These are phyloP conservation scores for Drosophila murphyi DNA, from an alignment of 1,140 invertebrate genomes.

Conservation along the genomic window DNA sequence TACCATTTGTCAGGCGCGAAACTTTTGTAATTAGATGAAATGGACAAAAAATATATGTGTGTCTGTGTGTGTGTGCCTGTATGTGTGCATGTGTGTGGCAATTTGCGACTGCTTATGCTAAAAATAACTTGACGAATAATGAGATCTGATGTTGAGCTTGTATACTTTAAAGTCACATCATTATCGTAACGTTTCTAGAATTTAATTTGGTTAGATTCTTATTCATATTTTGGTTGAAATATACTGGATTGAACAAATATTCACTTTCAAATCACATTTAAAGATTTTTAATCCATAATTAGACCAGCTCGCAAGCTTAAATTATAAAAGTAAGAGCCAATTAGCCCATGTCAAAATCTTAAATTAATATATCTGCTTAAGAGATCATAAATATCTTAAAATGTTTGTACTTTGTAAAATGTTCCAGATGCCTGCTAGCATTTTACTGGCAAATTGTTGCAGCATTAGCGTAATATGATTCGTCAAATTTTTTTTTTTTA, in stretches of 20 bases:
- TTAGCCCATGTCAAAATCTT: no score
- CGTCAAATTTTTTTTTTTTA: not conserved
- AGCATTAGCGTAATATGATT: not conserved
- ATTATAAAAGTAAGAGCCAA: no score
- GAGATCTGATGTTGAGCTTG: not conserved
- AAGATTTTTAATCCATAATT: no score
- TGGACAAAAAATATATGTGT: constrained; percentile 35
- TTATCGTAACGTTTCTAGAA: not conserved
- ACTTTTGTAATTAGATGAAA: constrained; percentile 78
- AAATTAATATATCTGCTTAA: no score
- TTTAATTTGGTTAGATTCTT: no score
- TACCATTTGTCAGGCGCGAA: constrained; percentile 68
- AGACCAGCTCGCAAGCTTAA: no score
- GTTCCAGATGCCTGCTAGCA: no score
- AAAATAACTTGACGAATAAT: not conserved
- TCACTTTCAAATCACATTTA: no score
- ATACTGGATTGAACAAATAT: no score
- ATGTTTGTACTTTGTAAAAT: no score
- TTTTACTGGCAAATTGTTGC: not conserved
- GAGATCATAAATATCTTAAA: no score
- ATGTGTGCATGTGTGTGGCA: not conserved
- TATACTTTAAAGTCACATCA: not conserved
- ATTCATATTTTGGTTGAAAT: no score
- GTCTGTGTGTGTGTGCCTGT: constrained; percentile 6
- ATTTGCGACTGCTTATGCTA: constrained; percentile 26